Base-by-base conservation (phyloP, 2,888 invertebrate species). In the Euplagia quadripunctaria region DNA sequence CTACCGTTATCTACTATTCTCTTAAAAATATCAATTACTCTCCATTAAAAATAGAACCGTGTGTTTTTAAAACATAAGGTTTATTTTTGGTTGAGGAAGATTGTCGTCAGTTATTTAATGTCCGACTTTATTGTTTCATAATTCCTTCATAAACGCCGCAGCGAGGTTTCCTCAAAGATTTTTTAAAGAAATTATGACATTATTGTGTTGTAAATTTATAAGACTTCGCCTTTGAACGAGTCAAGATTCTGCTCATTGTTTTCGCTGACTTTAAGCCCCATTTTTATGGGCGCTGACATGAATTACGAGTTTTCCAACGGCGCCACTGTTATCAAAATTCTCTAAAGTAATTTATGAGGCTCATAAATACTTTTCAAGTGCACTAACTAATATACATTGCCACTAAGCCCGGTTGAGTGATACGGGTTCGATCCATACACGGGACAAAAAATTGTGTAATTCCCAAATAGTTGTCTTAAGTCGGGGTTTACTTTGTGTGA, bases 81-180 rank as follows among this genome's bases (percentile, higher is more conserved):
- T 31, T 52, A 17, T 64, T 67, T 81, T 79, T 78, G 20, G 8
- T 31, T 70, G 75, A 16, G 58, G 42, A 20, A n/a, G 64, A 4
- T 9, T 9, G 41, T 42, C 42, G 20, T 71, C 64, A 76, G 75
- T 82, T 78, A 80, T 84, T 76, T 78, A 72, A 71, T 67, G 74
- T 68, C 70, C 67, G 63, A 76, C 74, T 85, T 82, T 83, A 83
- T 79, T 85, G 81, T 83, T 83, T 78, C 71, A 83, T 79, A 81
- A 85, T 83, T 81, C 78, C 75, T 72, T 81, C 52, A 72, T 79
- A 64, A 78, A 78, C 75, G 70, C 78, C 75, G 61, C 58, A 20
- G 73, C 67, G 42, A 72, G 80, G 65, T 74, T 79, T 72, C 64
- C 67, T 70, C 51, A 73, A 68, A 68, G 42, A 42, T 75, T 76